Conservation (phyloP, 2,888 invertebrate genomes). For the Spilosoma lubricipeda region DNA sequence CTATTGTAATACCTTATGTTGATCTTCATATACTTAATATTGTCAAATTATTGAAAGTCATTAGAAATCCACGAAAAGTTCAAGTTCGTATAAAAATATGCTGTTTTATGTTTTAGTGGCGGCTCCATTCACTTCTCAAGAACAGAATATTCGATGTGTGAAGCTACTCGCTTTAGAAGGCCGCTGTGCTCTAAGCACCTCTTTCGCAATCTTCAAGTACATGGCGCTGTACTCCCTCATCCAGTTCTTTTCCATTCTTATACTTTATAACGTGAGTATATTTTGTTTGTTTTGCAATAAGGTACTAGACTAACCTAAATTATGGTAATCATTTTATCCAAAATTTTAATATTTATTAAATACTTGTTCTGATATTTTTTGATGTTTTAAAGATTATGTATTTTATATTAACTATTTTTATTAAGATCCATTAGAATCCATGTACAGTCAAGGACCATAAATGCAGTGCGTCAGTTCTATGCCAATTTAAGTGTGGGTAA, state of each 20-base stretch:
- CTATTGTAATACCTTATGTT: too few species aligned
- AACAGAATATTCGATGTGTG: constrained; percentile 93
- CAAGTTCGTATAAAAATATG: background rate
- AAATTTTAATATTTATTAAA: background rate
- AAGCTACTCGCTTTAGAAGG: constrained; percentile 93
- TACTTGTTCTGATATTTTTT: too few species aligned
- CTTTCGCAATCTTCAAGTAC: constrained; percentile 96
- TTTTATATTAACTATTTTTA: too few species aligned
- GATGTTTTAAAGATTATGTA: background rate
- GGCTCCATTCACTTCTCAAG: constrained; percentile 95
- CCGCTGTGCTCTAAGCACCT: constrained; percentile 94
- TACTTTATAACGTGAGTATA: constrained; percentile 89
- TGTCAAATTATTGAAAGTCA: background rate
- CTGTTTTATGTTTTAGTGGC: constrained; percentile 86
- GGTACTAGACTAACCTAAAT: background rate
- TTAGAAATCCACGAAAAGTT: background rate
- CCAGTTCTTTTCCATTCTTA: constrained; percentile 94
- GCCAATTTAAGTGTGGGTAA: too few species aligned
- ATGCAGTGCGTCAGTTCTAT: too few species aligned
- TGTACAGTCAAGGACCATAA: too few species aligned
- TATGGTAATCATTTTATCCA: too few species aligned
- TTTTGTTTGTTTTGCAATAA: background rate
- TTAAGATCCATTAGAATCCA: background rate
- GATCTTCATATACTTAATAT: too few species aligned
- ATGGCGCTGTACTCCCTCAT: constrained; percentile 96